These are phyloP conservation scores for Drosophila cognata DNA, from an alignment of 2,888 invertebrate species.

Conservation along the genomic window DNA sequence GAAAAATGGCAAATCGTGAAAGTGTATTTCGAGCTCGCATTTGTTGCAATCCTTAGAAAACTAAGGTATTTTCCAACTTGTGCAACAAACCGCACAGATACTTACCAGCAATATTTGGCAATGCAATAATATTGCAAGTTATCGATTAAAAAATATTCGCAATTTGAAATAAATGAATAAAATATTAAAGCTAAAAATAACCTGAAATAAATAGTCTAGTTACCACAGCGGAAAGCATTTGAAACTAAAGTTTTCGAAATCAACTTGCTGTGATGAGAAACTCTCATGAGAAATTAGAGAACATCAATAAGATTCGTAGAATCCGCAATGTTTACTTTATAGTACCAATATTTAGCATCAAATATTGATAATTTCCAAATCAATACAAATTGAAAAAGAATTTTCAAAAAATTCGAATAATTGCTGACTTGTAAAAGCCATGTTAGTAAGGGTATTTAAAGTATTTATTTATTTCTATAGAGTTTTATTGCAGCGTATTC, in stretches of 20 bases:
- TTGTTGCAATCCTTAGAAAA: not conserved
- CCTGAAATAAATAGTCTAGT: not conserved
- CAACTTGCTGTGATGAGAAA: not conserved
- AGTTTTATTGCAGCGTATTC: not conserved
- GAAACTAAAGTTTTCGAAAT: not conserved
- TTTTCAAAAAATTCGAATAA: too few relatives aligned
- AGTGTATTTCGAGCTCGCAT: not conserved
- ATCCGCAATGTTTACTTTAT: not conserved
- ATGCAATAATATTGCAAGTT: too few relatives aligned
- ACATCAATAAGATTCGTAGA: not conserved
- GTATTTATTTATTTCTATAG: not conserved
- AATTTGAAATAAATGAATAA: not conserved
- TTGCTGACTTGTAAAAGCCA: too few relatives aligned
- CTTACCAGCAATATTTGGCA: too few relatives aligned
- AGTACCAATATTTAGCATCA: not conserved
- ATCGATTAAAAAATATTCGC: too few relatives aligned
- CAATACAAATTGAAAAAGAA: not conserved
- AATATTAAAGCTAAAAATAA: too few relatives aligned
- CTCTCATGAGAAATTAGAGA: not conserved
- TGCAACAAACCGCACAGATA: too few relatives aligned
- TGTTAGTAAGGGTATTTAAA: too few relatives aligned
- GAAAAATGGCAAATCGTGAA: not conserved
- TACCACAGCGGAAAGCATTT: not conserved
- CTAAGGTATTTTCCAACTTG: not conserved
- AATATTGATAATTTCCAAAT: not conserved